These are phyloP conservation scores for Haliaeetus leucogaster DNA, from an alignment of 2,113 vertebrate genomes.

Conservation along the genomic window DNA sequence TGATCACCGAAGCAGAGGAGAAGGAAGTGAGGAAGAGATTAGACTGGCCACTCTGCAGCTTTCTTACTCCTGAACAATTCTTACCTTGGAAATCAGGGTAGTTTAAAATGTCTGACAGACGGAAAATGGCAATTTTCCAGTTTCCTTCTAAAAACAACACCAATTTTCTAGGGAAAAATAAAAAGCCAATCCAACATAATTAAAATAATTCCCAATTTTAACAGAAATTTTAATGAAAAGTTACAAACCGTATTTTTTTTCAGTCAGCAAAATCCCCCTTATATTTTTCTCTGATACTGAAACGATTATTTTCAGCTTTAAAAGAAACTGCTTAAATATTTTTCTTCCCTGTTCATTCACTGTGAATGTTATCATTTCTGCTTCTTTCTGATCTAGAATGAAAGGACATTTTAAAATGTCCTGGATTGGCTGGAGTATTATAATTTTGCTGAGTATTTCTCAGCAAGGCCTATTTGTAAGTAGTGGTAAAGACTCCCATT, in stretches of 20 bases:
- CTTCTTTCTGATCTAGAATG: not conserved
- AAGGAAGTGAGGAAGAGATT: slow-evolving; percentile 52
- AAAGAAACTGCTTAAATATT: not conserved
- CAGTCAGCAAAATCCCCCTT: not conserved
- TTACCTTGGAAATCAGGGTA: not conserved
- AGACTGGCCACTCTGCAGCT: not conserved
- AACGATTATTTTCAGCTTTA: not conserved
- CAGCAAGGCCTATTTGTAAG: not conserved
- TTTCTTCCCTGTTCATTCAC: not conserved
- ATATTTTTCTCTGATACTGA: not conserved
- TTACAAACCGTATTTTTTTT: not conserved
- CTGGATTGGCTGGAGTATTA: not conserved
- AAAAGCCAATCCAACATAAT: not conserved
- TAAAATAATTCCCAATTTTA: not conserved
- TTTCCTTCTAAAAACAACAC: not conserved
- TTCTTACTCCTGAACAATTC: not conserved
- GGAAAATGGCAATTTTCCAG: not conserved
- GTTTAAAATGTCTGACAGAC: not conserved
- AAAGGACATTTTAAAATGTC: slow-evolving; percentile 2
- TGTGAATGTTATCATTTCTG: not conserved
- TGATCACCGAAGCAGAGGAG: slow-evolving; percentile 35
- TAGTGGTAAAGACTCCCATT: not conserved
- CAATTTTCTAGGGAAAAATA: not conserved
- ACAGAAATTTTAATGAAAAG: not conserved
- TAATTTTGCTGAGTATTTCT: not conserved